A percentile compares a stretch with the other conserved stretches of the same genome.
Conservation (phyloP, 2,888 invertebrate species). For the Salpingus planirostris region DNA sequence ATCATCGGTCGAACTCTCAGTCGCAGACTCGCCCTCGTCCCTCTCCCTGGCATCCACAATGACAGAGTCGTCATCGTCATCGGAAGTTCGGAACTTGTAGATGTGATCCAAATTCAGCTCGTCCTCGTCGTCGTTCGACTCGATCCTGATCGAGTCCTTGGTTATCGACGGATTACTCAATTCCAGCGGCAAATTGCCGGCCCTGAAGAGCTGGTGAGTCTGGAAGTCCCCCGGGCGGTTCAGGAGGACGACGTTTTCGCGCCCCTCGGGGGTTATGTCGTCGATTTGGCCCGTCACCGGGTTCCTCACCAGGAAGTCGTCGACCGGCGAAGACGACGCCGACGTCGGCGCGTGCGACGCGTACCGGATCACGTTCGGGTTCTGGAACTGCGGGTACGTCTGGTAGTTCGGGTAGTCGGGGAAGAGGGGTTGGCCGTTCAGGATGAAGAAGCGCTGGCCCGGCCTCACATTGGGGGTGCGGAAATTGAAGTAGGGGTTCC, state of each 20-base stretch:
- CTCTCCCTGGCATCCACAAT: constrained; percentile 39
- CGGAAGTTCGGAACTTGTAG: constrained; percentile 11
- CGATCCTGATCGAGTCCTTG: too few relatives aligned
- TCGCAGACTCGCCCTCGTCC: constrained; percentile 27
- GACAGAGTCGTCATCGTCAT: constrained; percentile 46
- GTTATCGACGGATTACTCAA: too few relatives aligned
- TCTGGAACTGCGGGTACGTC: neutral
- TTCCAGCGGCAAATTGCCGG: constrained; percentile 8
- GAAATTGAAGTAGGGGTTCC: constrained; percentile 17
- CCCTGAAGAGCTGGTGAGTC: constrained; percentile 11
- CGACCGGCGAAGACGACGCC: neutral
- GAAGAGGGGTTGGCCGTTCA: constrained; percentile 47
- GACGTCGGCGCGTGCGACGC: neutral
- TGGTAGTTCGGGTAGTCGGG: constrained; percentile 20
- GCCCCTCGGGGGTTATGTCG: constrained; percentile 15
- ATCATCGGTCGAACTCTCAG: constrained; percentile 15
- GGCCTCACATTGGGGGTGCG: constrained; percentile 26
- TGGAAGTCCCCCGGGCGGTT: too few relatives aligned
- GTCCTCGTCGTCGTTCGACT: constrained; percentile 3
- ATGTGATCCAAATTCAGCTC: constrained; percentile 1
- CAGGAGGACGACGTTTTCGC: constrained; percentile 21
- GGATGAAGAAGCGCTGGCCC: constrained; percentile 50
- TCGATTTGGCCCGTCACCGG: constrained; percentile 18
- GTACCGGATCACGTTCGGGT: constrained; percentile 15
- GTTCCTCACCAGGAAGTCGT: constrained; percentile 22